phyloP scores from a whole-genome alignment of 2,113 vertebrate genomes.

The Melospiza georgiana region DNA sequence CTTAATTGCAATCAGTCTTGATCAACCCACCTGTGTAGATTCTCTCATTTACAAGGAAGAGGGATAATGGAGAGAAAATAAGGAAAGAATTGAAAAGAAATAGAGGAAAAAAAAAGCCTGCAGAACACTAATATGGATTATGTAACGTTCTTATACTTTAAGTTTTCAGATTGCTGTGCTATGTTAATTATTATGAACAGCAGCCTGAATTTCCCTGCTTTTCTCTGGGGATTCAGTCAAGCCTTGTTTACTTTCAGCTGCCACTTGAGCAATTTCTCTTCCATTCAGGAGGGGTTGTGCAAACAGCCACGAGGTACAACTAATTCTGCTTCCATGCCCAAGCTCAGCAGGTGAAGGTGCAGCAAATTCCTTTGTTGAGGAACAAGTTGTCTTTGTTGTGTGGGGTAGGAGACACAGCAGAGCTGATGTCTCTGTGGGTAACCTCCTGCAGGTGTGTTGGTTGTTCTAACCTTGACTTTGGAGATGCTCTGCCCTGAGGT shows the following conservation, averaged over 20 bases:
- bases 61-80: not conserved
- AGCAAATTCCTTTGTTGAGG: not conserved
- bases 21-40: slow-evolving; percentile 54
- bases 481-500: not conserved
- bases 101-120: not conserved
- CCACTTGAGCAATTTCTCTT: not conserved
- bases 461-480: not conserved
- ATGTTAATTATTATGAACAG: not conserved
- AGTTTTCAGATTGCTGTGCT: not conserved
- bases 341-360: not conserved
- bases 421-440: not conserved
- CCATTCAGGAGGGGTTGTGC: not conserved
- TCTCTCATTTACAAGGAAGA: not conserved
- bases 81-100: not conserved
- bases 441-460: not conserved
- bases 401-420: not conserved
- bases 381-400: not conserved
- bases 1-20: slow-evolving; percentile 59
- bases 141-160: not conserved
- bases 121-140: not conserved
- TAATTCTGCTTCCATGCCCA: not conserved
- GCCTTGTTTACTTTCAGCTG: slow-evolving; percentile 13
- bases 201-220: not conserved
- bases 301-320: not conserved
- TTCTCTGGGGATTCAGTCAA: not conserved